phyloP scores from a whole-genome alignment of 2,888 invertebrate genomes.

The Heteropelma amictum region DNA sequence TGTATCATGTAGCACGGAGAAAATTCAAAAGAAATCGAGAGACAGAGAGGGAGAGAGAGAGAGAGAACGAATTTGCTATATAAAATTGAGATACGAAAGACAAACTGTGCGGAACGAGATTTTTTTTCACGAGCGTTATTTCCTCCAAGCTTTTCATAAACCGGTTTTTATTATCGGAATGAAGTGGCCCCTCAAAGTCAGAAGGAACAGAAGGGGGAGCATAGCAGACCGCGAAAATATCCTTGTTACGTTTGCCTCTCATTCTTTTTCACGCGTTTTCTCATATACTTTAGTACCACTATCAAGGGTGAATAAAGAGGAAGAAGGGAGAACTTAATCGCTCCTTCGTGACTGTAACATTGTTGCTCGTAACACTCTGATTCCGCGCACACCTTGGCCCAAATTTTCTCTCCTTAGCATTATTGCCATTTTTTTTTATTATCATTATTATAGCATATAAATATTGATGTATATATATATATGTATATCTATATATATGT shows the following conservation, averaged over 20 bases:
- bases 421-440: constrained; percentile 24
- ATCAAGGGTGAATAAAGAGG: neutral
- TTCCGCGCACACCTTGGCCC: constrained; percentile 43
- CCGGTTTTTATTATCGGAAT: constrained; percentile 47
- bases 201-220: neutral
- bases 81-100: neutral
- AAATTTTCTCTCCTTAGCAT: constrained; percentile 38
- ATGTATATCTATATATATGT: neutral
- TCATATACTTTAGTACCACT: neutral
- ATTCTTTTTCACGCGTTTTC: too few species aligned
- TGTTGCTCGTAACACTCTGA: constrained; percentile 28
- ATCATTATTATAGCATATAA: neutral
- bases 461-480: neutral
- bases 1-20: neutral
- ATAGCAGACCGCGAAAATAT: neutral
- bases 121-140: neutral
- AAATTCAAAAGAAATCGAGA: neutral
- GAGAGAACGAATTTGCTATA: neutral
- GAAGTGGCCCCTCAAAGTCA: constrained; percentile 17
- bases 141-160: constrained; percentile 32
- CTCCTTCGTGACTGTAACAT: constrained; percentile 50
- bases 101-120: neutral
- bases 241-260: neutral
- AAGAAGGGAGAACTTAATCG: constrained; percentile 29
- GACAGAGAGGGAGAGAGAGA: neutral